Evolutionary conservation across 2,797 vertebrate species (phyloP).

Genomic region (Chrysolophus pictus): DNA sequence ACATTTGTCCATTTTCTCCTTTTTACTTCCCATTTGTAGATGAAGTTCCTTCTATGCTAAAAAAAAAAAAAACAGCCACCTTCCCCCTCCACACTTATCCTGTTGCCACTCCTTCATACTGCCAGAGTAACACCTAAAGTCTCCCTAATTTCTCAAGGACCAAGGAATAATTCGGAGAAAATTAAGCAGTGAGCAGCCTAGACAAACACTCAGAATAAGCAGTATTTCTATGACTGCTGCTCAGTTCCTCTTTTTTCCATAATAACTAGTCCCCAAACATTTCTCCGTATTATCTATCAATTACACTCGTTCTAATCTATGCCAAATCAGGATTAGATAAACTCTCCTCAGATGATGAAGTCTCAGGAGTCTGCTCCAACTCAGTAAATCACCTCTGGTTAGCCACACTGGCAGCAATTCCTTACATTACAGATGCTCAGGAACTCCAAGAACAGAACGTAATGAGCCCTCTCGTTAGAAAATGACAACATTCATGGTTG

Average conservation of each 20-base stretch:
- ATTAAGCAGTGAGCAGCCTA: neutral
- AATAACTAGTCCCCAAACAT: neutral
- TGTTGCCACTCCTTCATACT: neutral
- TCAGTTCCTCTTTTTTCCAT: neutral
- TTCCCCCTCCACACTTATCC: neutral
- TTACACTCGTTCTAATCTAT: neutral
- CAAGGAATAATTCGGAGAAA: neutral
- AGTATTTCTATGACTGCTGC: neutral
- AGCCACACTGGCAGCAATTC: neutral
- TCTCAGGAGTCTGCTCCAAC: neutral
- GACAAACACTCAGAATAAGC: neutral
- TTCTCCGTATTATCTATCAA: neutral
- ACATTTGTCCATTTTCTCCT: neutral
- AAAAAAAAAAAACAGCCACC: neutral
- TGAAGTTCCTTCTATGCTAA: neutral
- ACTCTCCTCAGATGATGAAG: neutral
- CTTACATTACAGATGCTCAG: neutral
- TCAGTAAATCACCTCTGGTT: neutral
- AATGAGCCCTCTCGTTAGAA: neutral
- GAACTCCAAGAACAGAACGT: neutral
- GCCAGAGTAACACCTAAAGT: neutral
- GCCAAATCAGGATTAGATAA: neutral
- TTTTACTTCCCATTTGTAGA: neutral
- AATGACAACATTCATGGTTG: neutral
- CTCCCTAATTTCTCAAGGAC: neutral